These are phyloP conservation scores for Cataglyphis hispanica DNA, from an alignment of 1,140 invertebrate genomes.

Conservation along the genomic window DNA sequence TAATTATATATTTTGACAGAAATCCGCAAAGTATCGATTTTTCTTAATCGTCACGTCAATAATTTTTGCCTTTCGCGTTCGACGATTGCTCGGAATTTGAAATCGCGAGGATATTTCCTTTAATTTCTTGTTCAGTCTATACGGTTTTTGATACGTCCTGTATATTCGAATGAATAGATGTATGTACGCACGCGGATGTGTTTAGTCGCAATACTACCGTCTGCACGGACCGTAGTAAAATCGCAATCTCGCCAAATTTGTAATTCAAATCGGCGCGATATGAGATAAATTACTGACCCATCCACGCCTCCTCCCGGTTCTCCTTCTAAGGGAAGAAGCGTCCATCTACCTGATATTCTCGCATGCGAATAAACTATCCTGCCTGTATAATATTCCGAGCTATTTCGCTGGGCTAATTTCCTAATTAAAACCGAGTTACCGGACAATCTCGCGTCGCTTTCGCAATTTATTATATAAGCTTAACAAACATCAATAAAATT, in stretches of 20 bases:
- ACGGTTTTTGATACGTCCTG: neutral
- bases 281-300: conserved; percentile 72
- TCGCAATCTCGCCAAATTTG: conserved; percentile 73
- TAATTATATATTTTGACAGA: neutral
- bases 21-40: neutral
- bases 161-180: neutral
- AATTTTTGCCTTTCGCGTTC: neutral
- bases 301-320: neutral
- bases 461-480: neutral
- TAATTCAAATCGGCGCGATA: conserved; percentile 74
- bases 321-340: conserved; percentile 27
- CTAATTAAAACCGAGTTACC: conserved; percentile 27
- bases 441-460: neutral
- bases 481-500: neutral
- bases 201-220: neutral
- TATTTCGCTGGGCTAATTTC: conserved; percentile 59
- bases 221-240: neutral
- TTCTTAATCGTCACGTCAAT: neutral
- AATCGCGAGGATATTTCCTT: neutral
- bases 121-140: neutral
- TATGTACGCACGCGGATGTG: neutral
- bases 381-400: conserved; percentile 20
- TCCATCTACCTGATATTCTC: conserved; percentile 8
- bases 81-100: neutral
- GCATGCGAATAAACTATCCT: conserved; percentile 16